A percentile compares a stretch with the other conserved stretches of the same genome.
These are phyloP conservation scores for Poeciliopsis prolifica DNA, from an alignment of 2,113 vertebrate species.

Conservation along the genomic window DNA sequence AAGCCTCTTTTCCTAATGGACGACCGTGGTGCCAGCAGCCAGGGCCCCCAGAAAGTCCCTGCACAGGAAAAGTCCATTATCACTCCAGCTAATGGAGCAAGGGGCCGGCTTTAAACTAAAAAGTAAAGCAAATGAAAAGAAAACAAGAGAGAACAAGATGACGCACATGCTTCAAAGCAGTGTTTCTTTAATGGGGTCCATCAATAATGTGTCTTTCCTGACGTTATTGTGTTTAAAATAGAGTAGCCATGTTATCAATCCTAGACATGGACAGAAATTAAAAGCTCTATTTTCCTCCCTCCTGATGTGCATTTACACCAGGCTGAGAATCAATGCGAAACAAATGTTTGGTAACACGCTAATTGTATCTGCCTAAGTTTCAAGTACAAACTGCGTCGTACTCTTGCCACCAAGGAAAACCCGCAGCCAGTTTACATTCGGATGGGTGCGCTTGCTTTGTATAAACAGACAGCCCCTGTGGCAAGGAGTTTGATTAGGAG, in stretches of 20 bases:
- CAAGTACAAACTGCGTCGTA: slow-evolving; percentile 51
- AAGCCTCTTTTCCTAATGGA: slow-evolving; percentile 59
- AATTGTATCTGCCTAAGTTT: slow-evolving; percentile 56
- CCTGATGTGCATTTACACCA: slow-evolving; percentile 50
- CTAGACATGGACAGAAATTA: slow-evolving; percentile 53
- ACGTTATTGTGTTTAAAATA: slow-evolving; percentile 66
- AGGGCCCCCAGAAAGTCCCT: slow-evolving; percentile 55
- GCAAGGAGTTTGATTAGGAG: slow-evolving; percentile 79
- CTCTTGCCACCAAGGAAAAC: slow-evolving; percentile 62
- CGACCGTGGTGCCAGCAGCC: slow-evolving; percentile 52
- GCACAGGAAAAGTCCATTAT: slow-evolving; percentile 74
- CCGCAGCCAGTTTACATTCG: slow-evolving; percentile 75
- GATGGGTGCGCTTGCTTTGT: slow-evolving; percentile 74
- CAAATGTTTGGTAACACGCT: slow-evolving; percentile 76
- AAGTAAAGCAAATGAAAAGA: slow-evolving; percentile 55
- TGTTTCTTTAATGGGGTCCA: slow-evolving; percentile 70
- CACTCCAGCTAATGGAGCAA: slow-evolving; percentile 62
- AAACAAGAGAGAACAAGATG: slow-evolving; percentile 63
- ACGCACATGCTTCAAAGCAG: slow-evolving; percentile 60
- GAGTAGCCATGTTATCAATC: slow-evolving; percentile 61
- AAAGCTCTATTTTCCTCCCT: slow-evolving; percentile 22
- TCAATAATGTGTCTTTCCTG: slow-evolving; percentile 63
- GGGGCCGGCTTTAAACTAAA: slow-evolving; percentile 53
- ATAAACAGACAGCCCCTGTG: slow-evolving; percentile 77
- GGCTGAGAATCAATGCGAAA: slow-evolving; percentile 69